Evolutionary conservation across 2,113 vertebrate genomes (phyloP), one percentile per base, ranked within the genome.

Genomic region (Lepisosteus osseus): DNA sequence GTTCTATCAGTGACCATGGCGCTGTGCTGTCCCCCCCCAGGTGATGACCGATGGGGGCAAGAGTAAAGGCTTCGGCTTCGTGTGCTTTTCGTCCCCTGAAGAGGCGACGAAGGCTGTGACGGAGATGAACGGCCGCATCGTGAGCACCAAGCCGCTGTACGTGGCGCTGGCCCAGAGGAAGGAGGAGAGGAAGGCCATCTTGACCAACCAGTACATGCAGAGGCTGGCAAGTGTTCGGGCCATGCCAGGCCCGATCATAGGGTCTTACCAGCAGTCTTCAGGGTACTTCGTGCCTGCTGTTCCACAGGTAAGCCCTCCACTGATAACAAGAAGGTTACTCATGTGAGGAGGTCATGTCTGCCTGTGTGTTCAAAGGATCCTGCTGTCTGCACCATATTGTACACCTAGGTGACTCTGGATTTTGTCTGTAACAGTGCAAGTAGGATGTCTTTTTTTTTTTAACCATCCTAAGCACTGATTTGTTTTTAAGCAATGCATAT

Each of bases 31-130:
- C 4, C 40, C 6, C 44, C 54, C 87, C 87, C 71, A 99, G 97
- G 97, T 99, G 84, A 99, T 99, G 97, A 98, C 93, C 5, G 96
- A 99, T 15, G 93, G 91, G 69, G 88, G 91, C 76, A 96, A 95
- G 86, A 98, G 97, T 91, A 97, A 96, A 82, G 97, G 97, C 65
- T 99, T 99, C 83, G 97, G 97, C 44, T 99, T 99, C 79, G 97
- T 99, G 77, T 99, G 97, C 84, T 99, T 99, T 88, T 98, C 97
- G 44, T 97, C 97, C 64, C 97, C 97, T 41, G 97, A 98, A 83
- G 97, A 99, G 83, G 97, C 97, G 0, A 98, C 97, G 0, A 98
- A 97, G 85, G 97, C 97, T 0, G 96, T 99, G 68, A 99, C 97
- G 0, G 97, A 99, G 79, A 98, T 98, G 97, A 99, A 98, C 0